A percentile compares a stretch with the other conserved stretches of the same genome.
phyloP scores from a whole-genome alignment of 1,140 invertebrate species.

The Anagrus nilaparvatae region DNA sequence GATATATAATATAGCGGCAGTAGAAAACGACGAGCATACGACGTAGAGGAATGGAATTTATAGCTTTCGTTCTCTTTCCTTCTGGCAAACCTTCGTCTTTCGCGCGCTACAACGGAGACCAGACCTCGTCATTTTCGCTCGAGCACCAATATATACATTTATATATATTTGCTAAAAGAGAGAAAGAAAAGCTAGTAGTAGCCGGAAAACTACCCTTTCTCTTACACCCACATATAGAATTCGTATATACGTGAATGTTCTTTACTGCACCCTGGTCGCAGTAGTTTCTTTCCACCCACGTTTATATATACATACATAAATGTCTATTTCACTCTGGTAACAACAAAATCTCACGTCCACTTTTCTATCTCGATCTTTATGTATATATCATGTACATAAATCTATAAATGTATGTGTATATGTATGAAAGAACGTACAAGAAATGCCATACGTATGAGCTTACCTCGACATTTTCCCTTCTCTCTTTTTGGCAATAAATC shows the following conservation, averaged over 20 bases:
- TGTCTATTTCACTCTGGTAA: conserved; percentile 20
- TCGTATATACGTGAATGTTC: conserved; percentile 14
- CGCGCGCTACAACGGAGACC: no score
- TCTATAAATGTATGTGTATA: no score
- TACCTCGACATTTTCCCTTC: conserved; percentile 43
- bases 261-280: conserved; percentile 11
- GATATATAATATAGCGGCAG: conserved; percentile 36
- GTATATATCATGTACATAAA: no score
- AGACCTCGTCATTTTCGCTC: no score
- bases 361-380: conserved; percentile 15
- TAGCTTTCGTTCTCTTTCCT: conserved; percentile 40
- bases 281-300: conserved; percentile 15
- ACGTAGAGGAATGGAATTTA: conserved; percentile 42
- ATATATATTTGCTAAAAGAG: no score
- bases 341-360: conserved; percentile 24
- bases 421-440: no score
- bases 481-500: conserved; percentile 42
- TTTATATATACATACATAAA: conserved; percentile 13
- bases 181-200: no score
- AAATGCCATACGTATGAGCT: conserved; percentile 41
- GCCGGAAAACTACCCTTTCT: no score
- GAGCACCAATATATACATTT: no score
- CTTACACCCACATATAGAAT: conserved; percentile 9
- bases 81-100: conserved; percentile 21
- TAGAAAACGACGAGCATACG: conserved; percentile 35